Evolutionary conservation across 2,888 invertebrate genomes (phyloP).

Genomic region (Drosophila fungiperda): DNA sequence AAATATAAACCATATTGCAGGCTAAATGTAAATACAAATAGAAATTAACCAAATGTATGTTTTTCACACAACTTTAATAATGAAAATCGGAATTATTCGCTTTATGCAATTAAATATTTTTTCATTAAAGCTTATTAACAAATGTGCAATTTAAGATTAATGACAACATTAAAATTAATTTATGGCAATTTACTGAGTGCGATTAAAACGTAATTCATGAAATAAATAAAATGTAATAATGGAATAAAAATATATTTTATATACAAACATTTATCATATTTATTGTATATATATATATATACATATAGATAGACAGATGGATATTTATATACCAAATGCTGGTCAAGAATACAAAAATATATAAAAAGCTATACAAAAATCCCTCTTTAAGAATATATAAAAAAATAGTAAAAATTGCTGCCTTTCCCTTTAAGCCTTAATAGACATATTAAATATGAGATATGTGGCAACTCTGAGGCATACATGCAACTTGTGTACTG

Average conservation of each 20-base stretch:
- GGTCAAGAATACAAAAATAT: background rate
- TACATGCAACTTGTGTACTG: background rate
- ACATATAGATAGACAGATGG: too few relatives aligned
- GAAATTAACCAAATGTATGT: background rate
- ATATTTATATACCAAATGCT: background rate
- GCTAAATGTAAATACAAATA: constrained; percentile 4
- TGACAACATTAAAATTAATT: background rate
- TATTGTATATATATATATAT: too few relatives aligned
- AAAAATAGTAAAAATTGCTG: background rate
- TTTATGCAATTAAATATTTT: background rate
- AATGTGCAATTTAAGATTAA: background rate
- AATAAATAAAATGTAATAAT: too few relatives aligned
- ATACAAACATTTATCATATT: background rate
- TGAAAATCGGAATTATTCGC: background rate
- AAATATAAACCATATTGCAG: constrained; percentile 3
- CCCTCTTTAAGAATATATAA: background rate
- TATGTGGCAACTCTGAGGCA: background rate
- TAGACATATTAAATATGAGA: background rate
- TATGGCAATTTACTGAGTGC: background rate
- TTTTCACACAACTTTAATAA: constrained; percentile 1
- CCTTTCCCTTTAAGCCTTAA: background rate
- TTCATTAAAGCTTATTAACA: background rate
- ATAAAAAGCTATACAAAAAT: background rate
- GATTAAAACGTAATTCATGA: background rate
- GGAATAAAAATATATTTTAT: background rate